Conservation (phyloP, 2,113 vertebrate species). For the Ciconia maguari region DNA sequence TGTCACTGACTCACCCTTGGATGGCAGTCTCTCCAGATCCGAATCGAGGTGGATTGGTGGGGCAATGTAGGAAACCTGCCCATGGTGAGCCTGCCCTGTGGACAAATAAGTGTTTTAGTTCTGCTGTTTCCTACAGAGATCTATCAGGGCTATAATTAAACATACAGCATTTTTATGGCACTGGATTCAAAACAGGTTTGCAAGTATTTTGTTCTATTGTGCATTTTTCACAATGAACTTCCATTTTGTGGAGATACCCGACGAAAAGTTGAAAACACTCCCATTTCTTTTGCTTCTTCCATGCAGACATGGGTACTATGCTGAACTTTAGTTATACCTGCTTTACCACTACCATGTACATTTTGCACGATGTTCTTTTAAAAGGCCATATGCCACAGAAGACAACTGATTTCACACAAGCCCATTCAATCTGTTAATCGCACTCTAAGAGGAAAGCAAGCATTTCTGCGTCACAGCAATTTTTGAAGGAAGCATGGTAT, state of each 20-base stretch:
- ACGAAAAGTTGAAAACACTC: neutral
- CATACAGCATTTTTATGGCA: neutral
- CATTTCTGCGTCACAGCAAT: neutral
- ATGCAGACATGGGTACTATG: neutral
- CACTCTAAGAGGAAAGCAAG: neutral
- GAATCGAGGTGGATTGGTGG: slow-evolving; percentile 79
- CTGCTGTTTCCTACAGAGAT: neutral
- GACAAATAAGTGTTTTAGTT: slow-evolving; percentile 60
- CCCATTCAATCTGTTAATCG: neutral
- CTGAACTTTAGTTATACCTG: neutral
- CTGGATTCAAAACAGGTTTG: neutral
- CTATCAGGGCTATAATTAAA: neutral
- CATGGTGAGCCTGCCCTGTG: slow-evolving; percentile 79
- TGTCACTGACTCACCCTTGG: slow-evolving; percentile 72
- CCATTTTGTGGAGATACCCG: neutral
- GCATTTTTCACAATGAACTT: neutral
- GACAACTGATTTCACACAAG: neutral
- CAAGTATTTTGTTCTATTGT: neutral
- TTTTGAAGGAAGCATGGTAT: neutral
- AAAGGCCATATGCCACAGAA: neutral
- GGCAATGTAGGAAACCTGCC: slow-evolving; percentile 80
- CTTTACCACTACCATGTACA: neutral
- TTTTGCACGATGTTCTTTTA: neutral
- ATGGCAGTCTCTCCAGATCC: slow-evolving; percentile 71
- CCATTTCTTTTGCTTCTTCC: neutral